Evolutionary conservation across 2,113 vertebrate species (phyloP), one percentile per base, ranked within the genome.

Genomic region (Embiotoca jacksoni): DNA sequence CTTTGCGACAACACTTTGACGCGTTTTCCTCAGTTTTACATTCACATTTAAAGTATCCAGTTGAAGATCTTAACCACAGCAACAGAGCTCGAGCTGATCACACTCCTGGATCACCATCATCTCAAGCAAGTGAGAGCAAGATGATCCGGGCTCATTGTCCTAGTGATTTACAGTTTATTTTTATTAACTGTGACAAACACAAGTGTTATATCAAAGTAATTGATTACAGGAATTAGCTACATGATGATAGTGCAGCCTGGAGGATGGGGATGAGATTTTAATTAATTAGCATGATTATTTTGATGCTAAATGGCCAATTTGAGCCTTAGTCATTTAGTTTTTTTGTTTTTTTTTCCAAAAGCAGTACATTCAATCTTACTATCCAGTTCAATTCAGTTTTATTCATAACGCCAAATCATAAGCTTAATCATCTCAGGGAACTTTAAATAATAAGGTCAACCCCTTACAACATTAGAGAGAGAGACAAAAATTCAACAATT

Each of bases 161-260:
- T 65, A 67, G 78, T 83, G 84, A 85, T 78, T 64, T 58, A 77
- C 54, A 47, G 55, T 79, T 78, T 39, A 49, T 37, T 35, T 16
- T 6, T 60, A 79, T 80, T 57, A 73, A 50, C 78, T 79, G 75
- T 82, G 89, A 84, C 78, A 88, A 78, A 84, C 62, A 33, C 44
- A 63, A 69, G 79, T 50, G 70, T 81, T 67, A 52, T 77, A 80
- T 86, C 68, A 62, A 81, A 83, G 65, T 67, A 83, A 81, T 53
- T 86, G 88, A 88, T 85, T 83, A 33, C 49, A n/a, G 74, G 46
- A 83, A 74, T 85, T 72, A 90, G 62, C 69, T 71, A 63, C 54
- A 58, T 0, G 61, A 47, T 67, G 64, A 47, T 53, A 15, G 31
- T 60, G 78, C 47, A 67, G 69, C 67, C 60, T 57, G 60, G 70